Evolutionary conservation across 1,140 invertebrate genomes (phyloP), one percentile per base, ranked within the genome.

Genomic region (Rhyacophila brunnea): DNA sequence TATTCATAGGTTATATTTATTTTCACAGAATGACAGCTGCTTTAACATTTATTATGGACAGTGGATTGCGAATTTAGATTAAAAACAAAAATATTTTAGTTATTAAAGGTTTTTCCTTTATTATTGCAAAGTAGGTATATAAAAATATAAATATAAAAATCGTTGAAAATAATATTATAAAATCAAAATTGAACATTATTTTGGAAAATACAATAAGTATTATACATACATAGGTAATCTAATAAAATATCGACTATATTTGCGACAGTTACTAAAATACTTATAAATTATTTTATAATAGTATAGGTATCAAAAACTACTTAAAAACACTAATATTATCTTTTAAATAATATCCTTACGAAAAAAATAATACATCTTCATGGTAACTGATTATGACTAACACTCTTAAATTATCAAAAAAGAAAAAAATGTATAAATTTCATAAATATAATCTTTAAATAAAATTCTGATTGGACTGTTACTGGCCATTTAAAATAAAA

Each of bases 331-430:
- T n/a, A n/a, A 48, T 18, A 23, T 48, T 6, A 17, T 13, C 5
- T 46, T 46, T 19, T 19, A 17, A 19, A 19, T 17, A 28, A 19
- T 17, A 28, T 28, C 9, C 23, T 28, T 28, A 28, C 9, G 9
- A 28, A 9, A 28, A 9, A 28, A 28, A 28, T 28, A 46, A 17
- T 19, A 50, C n/a, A 5, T 28, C 23, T 50, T 35, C 47, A 63
- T 51, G 61, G 55, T 58, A 63, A 58, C 61, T 45, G 42, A 38
- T 49, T 23, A 49, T 51, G 61, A 63, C 61, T 63, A 55, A 45
- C n/a, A 32, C 17, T 54, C 15, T 44, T 45, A 54, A 15, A 44
- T n/a, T n/a, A n/a, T n/a, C n/a, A n/a, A n/a, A 54, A 10, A 34
- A 44, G 28, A 15, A 23, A 43, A 53, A 7, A 13, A 14, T 19